These are phyloP conservation scores for Epistrophella euchroma DNA, from an alignment of 2,888 invertebrate species.

Conservation along the genomic window DNA sequence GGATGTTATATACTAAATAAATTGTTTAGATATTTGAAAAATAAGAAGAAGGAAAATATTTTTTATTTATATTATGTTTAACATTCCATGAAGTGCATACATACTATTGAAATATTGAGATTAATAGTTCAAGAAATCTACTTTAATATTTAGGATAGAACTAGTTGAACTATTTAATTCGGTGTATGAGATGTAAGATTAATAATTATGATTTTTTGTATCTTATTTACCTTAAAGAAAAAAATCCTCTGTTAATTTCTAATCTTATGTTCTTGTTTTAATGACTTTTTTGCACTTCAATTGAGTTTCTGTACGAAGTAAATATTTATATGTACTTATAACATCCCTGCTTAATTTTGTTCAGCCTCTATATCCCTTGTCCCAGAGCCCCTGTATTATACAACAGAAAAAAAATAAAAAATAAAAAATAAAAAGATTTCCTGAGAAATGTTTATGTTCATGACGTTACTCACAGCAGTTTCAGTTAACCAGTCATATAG, in stretches of 20 bases:
- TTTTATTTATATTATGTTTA: no score
- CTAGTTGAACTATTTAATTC: no score
- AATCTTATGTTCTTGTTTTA: not conserved
- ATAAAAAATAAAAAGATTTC: conserved; percentile 32
- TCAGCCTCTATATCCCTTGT: not conserved
- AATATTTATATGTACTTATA: not conserved
- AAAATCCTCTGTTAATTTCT: not conserved
- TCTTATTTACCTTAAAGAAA: no score
- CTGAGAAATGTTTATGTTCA: conserved; percentile 67
- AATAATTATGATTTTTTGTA: no score
- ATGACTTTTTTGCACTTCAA: no score
- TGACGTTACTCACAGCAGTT: conserved; percentile 52
- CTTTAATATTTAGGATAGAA: no score
- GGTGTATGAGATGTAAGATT: no score
- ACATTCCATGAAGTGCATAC: no score
- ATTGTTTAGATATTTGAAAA: no score
- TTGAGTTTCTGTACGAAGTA: not conserved
- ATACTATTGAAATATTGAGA: no score
- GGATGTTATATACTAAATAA: conserved; percentile 1
- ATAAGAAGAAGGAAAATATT: no score
- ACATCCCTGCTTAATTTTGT: not conserved
- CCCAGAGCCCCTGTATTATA: conserved; percentile 29
- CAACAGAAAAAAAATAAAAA: not conserved
- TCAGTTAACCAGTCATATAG: not conserved
- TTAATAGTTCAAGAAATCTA: no score